Conservation (phyloP, 1,140 invertebrate species). For the Drosophila repletoides region DNA sequence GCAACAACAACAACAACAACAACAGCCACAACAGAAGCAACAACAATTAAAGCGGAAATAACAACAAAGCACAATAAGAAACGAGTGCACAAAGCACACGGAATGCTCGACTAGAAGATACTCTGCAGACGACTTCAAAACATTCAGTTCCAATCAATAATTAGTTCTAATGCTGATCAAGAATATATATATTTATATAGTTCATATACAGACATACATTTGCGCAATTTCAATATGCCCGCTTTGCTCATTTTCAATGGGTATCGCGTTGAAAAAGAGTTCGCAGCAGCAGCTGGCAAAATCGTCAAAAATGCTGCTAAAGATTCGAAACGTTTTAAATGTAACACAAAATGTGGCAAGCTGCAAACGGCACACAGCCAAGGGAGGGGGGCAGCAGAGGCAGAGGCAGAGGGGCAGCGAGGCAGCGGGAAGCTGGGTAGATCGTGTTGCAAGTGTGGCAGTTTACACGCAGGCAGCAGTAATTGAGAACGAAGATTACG, state of each 20-base stretch:
- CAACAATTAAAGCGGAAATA: too few relatives aligned
- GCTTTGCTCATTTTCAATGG: too few relatives aligned
- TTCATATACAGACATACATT: too few relatives aligned
- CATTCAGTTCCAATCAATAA: too few relatives aligned
- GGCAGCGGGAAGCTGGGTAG: background rate
- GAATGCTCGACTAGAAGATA: too few relatives aligned
- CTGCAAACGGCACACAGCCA: background rate
- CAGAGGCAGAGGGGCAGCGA: background rate
- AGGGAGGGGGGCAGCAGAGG: background rate
- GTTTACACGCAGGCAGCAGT: slow-evolving; percentile 14
- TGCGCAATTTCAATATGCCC: too few relatives aligned
- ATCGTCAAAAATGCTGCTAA: slow-evolving; percentile 39
- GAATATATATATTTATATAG: too few relatives aligned
- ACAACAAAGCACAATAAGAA: too few relatives aligned
- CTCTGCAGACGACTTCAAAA: too few relatives aligned
- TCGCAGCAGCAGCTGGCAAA: slow-evolving; percentile 23
- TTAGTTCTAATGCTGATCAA: too few relatives aligned
- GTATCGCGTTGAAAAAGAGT: too few relatives aligned
- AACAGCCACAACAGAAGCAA: background rate
- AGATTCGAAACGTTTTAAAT: slow-evolving; percentile 32
- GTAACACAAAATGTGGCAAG: slow-evolving; percentile 21
- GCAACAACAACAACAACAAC: slow-evolving; percentile 6
- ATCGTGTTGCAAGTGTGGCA: slow-evolving; percentile 21
- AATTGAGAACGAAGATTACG: slow-evolving; percentile 33
- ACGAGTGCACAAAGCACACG: too few relatives aligned